Evolutionary conservation across 2,797 vertebrate species (phyloP).

Genomic region (Limnodromus scolopaceus): DNA sequence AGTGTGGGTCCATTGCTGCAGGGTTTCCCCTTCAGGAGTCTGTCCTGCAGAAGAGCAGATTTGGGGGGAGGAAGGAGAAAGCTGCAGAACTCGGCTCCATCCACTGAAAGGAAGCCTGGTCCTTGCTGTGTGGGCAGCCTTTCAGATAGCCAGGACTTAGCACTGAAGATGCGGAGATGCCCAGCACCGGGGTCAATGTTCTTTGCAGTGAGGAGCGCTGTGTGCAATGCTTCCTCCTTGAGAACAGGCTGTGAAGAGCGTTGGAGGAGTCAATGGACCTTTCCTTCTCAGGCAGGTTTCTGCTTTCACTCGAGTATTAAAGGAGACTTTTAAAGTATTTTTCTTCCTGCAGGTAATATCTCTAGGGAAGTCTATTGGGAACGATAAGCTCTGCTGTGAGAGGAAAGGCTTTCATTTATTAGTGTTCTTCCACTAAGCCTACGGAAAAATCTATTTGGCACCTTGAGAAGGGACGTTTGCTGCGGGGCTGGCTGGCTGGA

Average conservation of each 20-base stretch:
- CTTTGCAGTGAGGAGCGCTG: background rate
- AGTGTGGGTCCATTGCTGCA: background rate
- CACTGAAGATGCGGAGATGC: background rate
- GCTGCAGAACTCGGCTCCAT: background rate
- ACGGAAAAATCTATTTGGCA: background rate
- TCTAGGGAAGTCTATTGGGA: background rate
- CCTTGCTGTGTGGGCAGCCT: background rate
- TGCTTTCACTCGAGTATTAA: background rate
- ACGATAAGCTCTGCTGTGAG: background rate
- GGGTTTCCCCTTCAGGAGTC: background rate
- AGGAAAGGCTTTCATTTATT: background rate
- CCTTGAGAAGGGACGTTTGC: background rate
- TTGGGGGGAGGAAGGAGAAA: background rate
- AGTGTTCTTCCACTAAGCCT: background rate
- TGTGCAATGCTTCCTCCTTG: background rate
- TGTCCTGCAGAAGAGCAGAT: background rate
- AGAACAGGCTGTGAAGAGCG: background rate
- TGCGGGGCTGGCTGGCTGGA: background rate
- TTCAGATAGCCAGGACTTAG: background rate
- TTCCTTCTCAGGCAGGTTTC: background rate
- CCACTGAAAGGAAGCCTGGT: background rate
- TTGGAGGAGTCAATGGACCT: background rate
- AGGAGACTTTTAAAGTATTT: background rate
- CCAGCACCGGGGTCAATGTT: accelerated
- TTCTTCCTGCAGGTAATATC: background rate